A percentile compares a stretch with the other conserved stretches of the same genome.
Conservation (phyloP, 2,113 vertebrate species). For the Dermatemys mawii region DNA sequence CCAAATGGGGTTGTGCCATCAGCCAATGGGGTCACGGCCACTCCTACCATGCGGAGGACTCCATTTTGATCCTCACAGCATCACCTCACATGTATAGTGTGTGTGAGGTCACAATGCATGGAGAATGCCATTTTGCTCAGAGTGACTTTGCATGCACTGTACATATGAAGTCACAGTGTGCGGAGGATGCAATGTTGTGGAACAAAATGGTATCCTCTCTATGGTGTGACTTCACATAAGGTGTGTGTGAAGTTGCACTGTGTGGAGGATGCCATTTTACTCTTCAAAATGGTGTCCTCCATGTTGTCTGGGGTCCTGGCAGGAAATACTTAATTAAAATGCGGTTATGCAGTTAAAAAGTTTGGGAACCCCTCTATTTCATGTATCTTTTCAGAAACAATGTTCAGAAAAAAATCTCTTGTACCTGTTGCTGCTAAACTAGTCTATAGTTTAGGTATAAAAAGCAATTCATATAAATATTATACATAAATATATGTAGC, state of each 20-base stretch:
- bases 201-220: background rate
- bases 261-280: background rate
- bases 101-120: background rate
- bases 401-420: background rate
- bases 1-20: background rate
- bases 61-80: background rate
- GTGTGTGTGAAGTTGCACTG: too few relatives aligned
- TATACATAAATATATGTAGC: conserved; percentile 54
- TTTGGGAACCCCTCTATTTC: background rate
- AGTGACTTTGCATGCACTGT: background rate
- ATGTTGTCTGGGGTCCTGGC: background rate
- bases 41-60: background rate
- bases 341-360: background rate
- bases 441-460: conserved; percentile 9
- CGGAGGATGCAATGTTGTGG: background rate
- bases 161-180: background rate
- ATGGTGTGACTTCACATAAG: background rate
- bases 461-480: conserved; percentile 64
- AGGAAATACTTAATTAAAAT: background rate
- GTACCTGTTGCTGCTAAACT: background rate
- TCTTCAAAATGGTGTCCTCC: background rate
- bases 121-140: background rate
- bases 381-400: background rate
- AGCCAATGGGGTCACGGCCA: background rate
- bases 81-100: background rate